Evolutionary conservation across 2,888 invertebrate genomes (phyloP).

Genomic region (Nysson spinosus): DNA sequence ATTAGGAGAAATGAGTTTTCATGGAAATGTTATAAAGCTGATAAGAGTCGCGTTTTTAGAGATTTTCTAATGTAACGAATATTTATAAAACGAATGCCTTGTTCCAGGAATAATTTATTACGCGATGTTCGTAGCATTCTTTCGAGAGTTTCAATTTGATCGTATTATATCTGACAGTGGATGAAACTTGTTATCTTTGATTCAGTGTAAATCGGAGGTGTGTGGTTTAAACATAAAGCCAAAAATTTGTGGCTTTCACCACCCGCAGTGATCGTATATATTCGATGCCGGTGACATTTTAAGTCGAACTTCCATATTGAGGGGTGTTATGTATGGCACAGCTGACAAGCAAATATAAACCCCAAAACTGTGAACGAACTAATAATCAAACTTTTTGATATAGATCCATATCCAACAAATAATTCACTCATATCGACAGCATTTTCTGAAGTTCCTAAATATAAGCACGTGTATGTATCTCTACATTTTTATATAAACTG

Average conservation of each 20-base stretch:
- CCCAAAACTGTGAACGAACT: slow-evolving; percentile 22
- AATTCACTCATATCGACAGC: slow-evolving; percentile 8
- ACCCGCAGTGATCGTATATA: not conserved
- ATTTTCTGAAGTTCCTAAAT: slow-evolving; percentile 1
- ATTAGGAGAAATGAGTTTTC: too few species aligned
- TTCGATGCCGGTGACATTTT: slow-evolving; percentile 4
- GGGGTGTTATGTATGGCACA: slow-evolving; percentile 12
- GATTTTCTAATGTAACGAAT: too few species aligned
- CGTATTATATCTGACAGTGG: too few species aligned
- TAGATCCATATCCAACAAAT: slow-evolving; percentile 13
- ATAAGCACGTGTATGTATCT: too few species aligned
- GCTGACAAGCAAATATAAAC: slow-evolving; percentile 30
- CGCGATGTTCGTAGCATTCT: too few species aligned
- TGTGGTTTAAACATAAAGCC: not conserved
- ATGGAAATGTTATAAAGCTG: too few species aligned
- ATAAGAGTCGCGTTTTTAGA: too few species aligned
- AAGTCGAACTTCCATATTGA: slow-evolving; percentile 20
- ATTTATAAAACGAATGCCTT: too few species aligned
- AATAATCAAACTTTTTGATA: slow-evolving; percentile 39
- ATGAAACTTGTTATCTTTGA: not conserved
- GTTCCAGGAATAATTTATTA: too few species aligned
- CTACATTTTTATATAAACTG: too few species aligned
- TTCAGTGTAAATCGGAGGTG: not conserved
- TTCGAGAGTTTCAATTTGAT: too few species aligned
- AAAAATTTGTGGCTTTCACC: not conserved